These are phyloP conservation scores for Gymnosoma rotundatum DNA, from an alignment of 2,888 invertebrate genomes.

Conservation along the genomic window DNA sequence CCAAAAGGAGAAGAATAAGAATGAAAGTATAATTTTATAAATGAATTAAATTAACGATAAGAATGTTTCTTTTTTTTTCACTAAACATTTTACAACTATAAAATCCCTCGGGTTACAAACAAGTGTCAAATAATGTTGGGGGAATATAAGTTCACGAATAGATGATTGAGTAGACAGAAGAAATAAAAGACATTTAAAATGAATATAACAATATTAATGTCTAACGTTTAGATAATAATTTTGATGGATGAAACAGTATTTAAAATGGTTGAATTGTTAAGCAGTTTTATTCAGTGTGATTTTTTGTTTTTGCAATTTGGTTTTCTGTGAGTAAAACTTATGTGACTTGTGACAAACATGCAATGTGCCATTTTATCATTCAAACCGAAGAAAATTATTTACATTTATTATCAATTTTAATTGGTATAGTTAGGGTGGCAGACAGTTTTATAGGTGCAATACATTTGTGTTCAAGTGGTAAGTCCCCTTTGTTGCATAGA, in stretches of 20 bases:
- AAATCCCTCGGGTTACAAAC: slow-evolving; percentile 3
- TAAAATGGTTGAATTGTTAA: slow-evolving; percentile 7
- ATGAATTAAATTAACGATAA: slow-evolving; percentile 53
- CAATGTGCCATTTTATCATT: too few relatives aligned
- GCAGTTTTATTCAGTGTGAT: background rate
- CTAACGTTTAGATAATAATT: slow-evolving; percentile 18
- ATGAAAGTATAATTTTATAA: slow-evolving; percentile 29
- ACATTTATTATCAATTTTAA: too few relatives aligned
- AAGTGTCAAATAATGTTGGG: slow-evolving; percentile 32
- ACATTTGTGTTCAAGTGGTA: too few relatives aligned
- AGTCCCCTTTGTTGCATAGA: too few relatives aligned
- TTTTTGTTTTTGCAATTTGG: too few relatives aligned
- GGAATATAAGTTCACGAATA: background rate
- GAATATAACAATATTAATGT: slow-evolving; percentile 51
- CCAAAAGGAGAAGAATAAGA: background rate
- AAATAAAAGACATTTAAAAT: background rate
- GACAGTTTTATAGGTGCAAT: too few relatives aligned
- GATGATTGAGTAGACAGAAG: background rate
- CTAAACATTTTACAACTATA: slow-evolving; percentile 43
- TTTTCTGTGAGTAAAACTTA: too few relatives aligned
- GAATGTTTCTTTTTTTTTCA: slow-evolving; percentile 9
- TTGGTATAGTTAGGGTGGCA: too few relatives aligned
- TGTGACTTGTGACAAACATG: too few relatives aligned
- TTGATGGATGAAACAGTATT: slow-evolving; percentile 43
- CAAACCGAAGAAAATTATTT: too few relatives aligned